Base-by-base conservation (phyloP, 2,888 invertebrate species). In the Dryobota labecula region DNA sequence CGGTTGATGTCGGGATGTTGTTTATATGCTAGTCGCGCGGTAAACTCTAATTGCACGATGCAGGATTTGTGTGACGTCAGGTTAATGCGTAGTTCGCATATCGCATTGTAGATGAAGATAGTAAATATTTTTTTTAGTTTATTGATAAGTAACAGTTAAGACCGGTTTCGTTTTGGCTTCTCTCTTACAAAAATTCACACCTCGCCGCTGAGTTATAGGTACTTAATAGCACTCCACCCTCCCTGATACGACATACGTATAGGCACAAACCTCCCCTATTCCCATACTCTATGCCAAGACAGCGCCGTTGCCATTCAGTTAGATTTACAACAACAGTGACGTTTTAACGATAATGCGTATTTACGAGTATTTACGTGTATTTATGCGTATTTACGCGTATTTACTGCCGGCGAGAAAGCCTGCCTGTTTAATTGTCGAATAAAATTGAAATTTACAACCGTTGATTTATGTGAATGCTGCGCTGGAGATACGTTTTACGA, bases 311-410 rank as follows among this genome's bases (percentile, higher is more conserved):
- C 92, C 90, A 92, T 92, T 92, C 91, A 87, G 83, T 77, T 71
- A 84, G 86, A 95, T 96, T 96, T 96, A 96, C 93, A 92, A 86
- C 90, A 87, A 88, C 89, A 84, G 93, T 92, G 95, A 96, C 96
- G 92, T 92, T 95, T 96, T 96, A 95, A 96, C 95, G 95, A 95
- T 96, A 95, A 96, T 95, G 92, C 94, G 93, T 94, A 94, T 96
- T 95, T 95, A 95, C 94, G 94, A 93, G 88, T 94, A 94, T 94
- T 95, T 95, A 94, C 91, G 94, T 88, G 92, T 93, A 93, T 95
- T 95, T 94, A 94, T 92, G 92, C 89, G 90, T 93, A 94, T 95
- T 95, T 94, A 94, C 92, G 92, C 88, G 90, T 93, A 94, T 94
- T 94, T 94, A 94, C 92, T 92, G 90, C 89, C 90, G 92, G 84